Evolutionary conservation across 2,888 invertebrate genomes (phyloP).

Genomic region (Acleris laterana): DNA sequence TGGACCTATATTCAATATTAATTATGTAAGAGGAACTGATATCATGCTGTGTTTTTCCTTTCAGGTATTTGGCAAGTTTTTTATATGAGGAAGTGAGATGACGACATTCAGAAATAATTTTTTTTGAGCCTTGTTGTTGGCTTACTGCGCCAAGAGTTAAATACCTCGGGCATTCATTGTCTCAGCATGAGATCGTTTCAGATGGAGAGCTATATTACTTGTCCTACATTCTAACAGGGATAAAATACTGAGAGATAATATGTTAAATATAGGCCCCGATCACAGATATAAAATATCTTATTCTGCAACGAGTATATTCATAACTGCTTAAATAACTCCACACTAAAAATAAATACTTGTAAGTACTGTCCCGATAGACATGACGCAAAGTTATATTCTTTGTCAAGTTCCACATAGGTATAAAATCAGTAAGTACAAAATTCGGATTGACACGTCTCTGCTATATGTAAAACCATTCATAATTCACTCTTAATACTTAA

Average conservation of each 20-base stretch:
- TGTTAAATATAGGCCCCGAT: constrained; percentile 39
- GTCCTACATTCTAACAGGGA: too few species aligned
- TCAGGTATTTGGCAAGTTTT: too few species aligned
- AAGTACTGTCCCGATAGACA: constrained; percentile 60
- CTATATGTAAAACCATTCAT: constrained; percentile 14
- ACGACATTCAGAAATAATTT: too few species aligned
- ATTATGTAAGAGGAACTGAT: too few species aligned
- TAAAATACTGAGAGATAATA: too few species aligned
- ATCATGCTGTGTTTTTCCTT: too few species aligned
- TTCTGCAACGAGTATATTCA: constrained; percentile 10
- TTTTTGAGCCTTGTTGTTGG: too few species aligned
- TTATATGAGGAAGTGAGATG: too few species aligned
- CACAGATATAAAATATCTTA: constrained; percentile 47
- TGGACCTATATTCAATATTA: constrained; percentile 5
- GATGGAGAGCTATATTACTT: too few species aligned
- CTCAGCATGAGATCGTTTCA: too few species aligned
- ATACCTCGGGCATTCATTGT: too few species aligned
- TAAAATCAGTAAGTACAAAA: constrained; percentile 67
- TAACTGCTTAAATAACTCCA: constrained; percentile 12
- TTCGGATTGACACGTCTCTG: constrained; percentile 43
- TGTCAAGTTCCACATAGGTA: constrained; percentile 33
- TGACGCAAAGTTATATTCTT: constrained; percentile 32
- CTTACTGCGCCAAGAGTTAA: too few species aligned
- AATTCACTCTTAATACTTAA: constrained; percentile 2
- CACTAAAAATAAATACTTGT: constrained; percentile 47